Evolutionary conservation across 2,113 vertebrate species (phyloP), one percentile per base, ranked within the genome.

Genomic region (Vicugna pacos): DNA sequence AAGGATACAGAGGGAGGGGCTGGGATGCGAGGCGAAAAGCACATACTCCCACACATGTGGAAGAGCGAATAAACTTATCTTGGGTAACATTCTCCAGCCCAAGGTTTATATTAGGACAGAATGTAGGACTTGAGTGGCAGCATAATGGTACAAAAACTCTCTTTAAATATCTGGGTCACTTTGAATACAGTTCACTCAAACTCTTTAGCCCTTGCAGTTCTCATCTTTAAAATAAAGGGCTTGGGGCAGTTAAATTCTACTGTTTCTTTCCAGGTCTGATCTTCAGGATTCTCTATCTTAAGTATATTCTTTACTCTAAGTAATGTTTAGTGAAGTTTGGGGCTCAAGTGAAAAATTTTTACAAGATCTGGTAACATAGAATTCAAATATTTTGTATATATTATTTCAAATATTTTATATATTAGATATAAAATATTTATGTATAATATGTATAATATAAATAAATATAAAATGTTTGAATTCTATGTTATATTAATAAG

Each of bases 311-410:
- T 92, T 83, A 96, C 73, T 87, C 38, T 85, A 89, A 82, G 13
- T 58, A 86, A 90, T 50, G 14, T 38, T 82, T 94, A 72, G 26
- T 87, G 6, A 89, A 91, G 91, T 48, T 38, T 84, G 60, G 38
- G 6, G 4, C 62, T 85, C 38, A 88, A 6, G 4, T 94, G 28
- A 85, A 86, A 67, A 50, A 1, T 58, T 50, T 93, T 48, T 89
- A 58, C 3, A 56, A 75, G 16, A 48, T 62, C 16, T 72, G 5
- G 5, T 93, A 8, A 60, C 24, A 70, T 2, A 83, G 6, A 76
- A 80, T 58, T 86, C 3, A 73, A 58, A 86, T 48, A 30, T 87
- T 58, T 46, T 79, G 10, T 54, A 46, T 52, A 60, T 79, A 15
- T 56, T 8, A 56, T 79, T 77, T 56, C 20, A 79, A 79, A 54